phyloP scores from a whole-genome alignment of 2,113 vertebrate species.

The Trinectes maculatus region DNA sequence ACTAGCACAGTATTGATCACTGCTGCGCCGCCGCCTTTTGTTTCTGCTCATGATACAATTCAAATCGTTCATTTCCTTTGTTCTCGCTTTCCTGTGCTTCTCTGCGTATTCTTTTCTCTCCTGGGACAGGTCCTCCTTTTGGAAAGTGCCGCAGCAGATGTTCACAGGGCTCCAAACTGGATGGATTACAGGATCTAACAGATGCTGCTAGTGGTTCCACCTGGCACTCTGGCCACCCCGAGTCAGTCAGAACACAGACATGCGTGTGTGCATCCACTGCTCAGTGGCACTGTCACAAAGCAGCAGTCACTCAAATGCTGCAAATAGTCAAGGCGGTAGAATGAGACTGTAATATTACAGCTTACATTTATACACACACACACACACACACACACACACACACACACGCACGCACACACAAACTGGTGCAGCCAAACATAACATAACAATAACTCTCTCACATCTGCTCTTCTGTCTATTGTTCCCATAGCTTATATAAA shows the following conservation, averaged over 20 bases:
- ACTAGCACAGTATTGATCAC: neutral
- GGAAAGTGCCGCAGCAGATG: constrained; percentile 63
- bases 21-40: neutral
- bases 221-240: constrained; percentile 16
- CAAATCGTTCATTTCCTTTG: neutral
- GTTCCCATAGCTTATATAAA: too few species aligned
- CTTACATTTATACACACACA: neutral
- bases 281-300: neutral
- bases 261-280: constrained; percentile 23
- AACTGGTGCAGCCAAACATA: too few species aligned
- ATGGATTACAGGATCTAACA: constrained; percentile 73
- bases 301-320: neutral
- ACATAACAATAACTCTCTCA: too few species aligned
- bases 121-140: constrained; percentile 38
- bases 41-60: neutral
- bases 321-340: neutral
- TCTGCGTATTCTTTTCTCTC: neutral
- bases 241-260: constrained; percentile 38
- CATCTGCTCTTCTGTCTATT: too few species aligned
- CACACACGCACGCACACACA: too few species aligned
- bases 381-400: too few species aligned
- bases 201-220: constrained; percentile 69
- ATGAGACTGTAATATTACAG: neutral
- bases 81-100: constrained; percentile 3
- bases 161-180: constrained; percentile 63